Evolutionary conservation across 2,113 vertebrate species (phyloP).

Genomic region (Mungos mungo): DNA sequence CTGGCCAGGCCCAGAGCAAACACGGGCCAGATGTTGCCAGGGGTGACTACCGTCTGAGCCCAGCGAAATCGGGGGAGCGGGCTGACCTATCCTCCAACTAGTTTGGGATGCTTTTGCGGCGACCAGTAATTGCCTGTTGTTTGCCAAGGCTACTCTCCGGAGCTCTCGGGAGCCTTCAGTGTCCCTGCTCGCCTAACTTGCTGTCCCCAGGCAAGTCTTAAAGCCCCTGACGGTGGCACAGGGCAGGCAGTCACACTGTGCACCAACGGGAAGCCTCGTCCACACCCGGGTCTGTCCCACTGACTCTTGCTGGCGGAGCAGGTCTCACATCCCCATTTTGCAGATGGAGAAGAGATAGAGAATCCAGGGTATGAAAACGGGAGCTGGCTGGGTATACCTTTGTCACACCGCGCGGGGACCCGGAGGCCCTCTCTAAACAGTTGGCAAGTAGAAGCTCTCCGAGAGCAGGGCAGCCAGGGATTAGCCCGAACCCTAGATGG

Average conservation of each 20-base stretch:
- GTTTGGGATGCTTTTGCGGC: background rate
- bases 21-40: background rate
- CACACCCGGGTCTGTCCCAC: fast-evolving
- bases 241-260: background rate
- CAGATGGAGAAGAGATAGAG: too few species aligned
- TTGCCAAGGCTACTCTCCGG: background rate
- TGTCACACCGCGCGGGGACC: background rate
- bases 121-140: fast-evolving
- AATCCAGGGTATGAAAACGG: background rate
- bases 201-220: background rate
- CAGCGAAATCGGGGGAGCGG: background rate
- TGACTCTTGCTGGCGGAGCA: background rate
- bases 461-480: background rate
- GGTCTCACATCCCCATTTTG: background rate
- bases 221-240: background rate
- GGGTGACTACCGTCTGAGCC: background rate
- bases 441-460: background rate
- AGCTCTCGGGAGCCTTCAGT: background rate
- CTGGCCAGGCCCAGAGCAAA: background rate
- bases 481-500: fast-evolving
- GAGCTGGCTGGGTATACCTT: background rate
- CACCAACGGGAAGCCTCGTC: background rate
- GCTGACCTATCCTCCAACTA: background rate
- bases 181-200: background rate
- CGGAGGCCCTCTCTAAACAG: background rate